These are phyloP conservation scores for Lipophrys pholis DNA, from an alignment of 2,113 vertebrate species.

Conservation along the genomic window DNA sequence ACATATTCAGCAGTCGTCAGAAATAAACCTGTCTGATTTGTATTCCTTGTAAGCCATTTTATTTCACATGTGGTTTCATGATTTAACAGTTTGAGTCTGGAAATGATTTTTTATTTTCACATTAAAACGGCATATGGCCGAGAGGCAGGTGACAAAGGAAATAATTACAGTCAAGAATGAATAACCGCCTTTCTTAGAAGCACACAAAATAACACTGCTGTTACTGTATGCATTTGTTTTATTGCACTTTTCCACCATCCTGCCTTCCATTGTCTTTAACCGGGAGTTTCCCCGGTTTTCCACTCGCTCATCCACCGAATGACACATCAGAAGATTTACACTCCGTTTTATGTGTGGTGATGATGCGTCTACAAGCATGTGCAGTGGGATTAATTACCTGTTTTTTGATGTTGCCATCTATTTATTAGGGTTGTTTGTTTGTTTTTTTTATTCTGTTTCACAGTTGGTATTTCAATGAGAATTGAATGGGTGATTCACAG, in stretches of 20 bases:
- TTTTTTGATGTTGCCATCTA: too few relatives aligned
- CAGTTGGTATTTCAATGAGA: constrained; percentile 5
- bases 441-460: neutral
- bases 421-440: constrained; percentile 13
- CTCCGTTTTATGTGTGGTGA: neutral
- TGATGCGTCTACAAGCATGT: constrained; percentile 9
- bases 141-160: constrained; percentile 42
- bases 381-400: neutral
- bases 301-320: constrained; percentile 42
- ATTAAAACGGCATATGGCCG: constrained; percentile 35
- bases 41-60: constrained; percentile 37
- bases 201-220: constrained; percentile 44
- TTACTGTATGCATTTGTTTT: constrained; percentile 31
- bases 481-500: neutral
- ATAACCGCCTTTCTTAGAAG: constrained; percentile 19
- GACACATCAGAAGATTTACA: constrained; percentile 25
- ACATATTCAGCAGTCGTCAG: constrained; percentile 1
- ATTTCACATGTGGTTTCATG: constrained; percentile 29
- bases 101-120: constrained; percentile 31
- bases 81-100: constrained; percentile 44
- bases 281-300: constrained; percentile 39
- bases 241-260: constrained; percentile 42
- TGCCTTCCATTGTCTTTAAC: constrained; percentile 46
- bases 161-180: constrained; percentile 52
- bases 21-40: constrained; percentile 36